These are phyloP conservation scores for Mus musculus DNA, from an alignment of 2,113 vertebrate genomes.

Conservation along the genomic window DNA sequence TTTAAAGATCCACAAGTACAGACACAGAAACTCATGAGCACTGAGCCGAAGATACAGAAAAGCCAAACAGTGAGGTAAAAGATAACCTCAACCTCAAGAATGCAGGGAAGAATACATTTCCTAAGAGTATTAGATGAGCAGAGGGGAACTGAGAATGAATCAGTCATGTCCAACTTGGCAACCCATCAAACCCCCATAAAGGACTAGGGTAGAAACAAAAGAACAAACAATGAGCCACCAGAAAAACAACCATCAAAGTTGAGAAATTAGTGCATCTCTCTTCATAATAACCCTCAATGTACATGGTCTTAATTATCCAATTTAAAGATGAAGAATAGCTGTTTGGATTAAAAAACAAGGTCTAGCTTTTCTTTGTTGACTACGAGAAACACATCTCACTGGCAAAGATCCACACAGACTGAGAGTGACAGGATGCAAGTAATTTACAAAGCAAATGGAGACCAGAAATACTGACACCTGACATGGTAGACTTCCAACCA, in stretches of 20 bases:
- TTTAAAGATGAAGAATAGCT: not conserved
- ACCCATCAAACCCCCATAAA: not conserved
- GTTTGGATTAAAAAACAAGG: not conserved
- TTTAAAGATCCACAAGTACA: not conserved
- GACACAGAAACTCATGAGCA: not conserved
- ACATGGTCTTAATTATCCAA: constrained; percentile 12
- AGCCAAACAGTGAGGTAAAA: not conserved
- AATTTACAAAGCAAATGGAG: not conserved
- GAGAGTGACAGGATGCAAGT: not conserved
- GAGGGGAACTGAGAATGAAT: not conserved
- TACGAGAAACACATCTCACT: not conserved
- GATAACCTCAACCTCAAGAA: not conserved
- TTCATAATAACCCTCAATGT: not conserved
- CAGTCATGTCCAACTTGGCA: not conserved
- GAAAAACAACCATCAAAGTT: not conserved
- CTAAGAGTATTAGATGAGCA: not conserved
- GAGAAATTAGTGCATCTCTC: not conserved
- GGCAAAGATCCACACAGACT: not conserved
- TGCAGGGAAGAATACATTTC: not conserved
- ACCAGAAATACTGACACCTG: not conserved
- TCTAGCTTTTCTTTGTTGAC: not conserved
- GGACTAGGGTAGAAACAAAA: not conserved
- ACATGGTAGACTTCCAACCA: not conserved
- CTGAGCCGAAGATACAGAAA: not conserved
- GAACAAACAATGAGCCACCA: not conserved